Evolutionary conservation across 2,797 vertebrate genomes (phyloP).

Genomic region (Heteromormyrus szaboi): DNA sequence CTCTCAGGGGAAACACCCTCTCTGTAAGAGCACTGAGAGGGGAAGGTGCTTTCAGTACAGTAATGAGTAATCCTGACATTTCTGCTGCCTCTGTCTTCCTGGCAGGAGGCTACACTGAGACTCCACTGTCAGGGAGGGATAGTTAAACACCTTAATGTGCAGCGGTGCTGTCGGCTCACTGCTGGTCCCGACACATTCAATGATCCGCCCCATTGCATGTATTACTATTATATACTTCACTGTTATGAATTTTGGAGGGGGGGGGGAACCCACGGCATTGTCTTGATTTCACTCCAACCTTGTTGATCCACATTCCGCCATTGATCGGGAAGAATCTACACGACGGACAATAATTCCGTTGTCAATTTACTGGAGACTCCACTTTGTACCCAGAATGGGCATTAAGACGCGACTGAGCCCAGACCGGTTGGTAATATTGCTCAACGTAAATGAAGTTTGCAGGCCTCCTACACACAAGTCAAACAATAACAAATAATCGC

Average conservation of each 20-base stretch:
- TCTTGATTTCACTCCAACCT: not conserved
- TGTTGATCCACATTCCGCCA: not conserved
- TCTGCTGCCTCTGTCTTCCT: conserved; percentile 1
- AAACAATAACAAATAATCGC: not conserved
- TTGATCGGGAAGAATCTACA: not conserved
- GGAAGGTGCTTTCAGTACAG: not conserved
- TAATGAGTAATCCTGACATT: conserved; percentile 22
- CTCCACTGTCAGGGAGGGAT: conserved; percentile 16
- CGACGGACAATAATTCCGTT: not conserved
- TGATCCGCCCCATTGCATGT: not conserved
- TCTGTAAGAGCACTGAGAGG: not conserved
- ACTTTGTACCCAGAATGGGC: not conserved
- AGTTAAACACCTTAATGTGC: not conserved
- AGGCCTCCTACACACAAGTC: not conserved
- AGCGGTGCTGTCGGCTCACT: not conserved
- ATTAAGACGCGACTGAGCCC: not conserved
- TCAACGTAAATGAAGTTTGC: not conserved
- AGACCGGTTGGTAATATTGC: not conserved
- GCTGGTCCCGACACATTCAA: not conserved
- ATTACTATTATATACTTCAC: not conserved
- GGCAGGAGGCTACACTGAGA: not conserved
- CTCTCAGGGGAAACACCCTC: not conserved
- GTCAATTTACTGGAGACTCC: not conserved
- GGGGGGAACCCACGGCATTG: not conserved
- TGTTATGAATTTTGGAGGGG: not conserved